Evolutionary conservation across 2,888 invertebrate species (phyloP).

Genomic region (Vesta saturnalis): DNA sequence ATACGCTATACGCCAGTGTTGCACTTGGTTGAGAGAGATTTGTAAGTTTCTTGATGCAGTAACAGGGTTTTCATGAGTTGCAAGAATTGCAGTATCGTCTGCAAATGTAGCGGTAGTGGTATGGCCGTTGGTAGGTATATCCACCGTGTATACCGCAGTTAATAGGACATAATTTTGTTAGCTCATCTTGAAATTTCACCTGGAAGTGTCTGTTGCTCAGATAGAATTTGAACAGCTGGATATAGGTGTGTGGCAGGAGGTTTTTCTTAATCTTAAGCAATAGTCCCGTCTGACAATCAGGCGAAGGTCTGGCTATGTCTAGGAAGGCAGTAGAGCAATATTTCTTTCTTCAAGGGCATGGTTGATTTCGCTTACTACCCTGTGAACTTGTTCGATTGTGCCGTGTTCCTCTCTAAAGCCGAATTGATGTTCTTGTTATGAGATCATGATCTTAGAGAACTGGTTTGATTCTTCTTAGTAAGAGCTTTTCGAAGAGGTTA

Average conservation of each 20-base stretch:
- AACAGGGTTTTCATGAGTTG: no score
- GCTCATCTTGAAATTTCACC: slow-evolving; percentile 14
- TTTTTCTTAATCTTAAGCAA: neutral
- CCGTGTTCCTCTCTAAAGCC: slow-evolving; percentile 31
- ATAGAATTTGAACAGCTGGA: no score
- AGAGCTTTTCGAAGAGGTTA: neutral
- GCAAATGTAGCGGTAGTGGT: slow-evolving; percentile 19
- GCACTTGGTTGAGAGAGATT: slow-evolving; percentile 29
- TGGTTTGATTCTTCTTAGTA: neutral
- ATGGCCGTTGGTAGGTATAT: slow-evolving; percentile 41
- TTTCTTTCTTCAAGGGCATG: slow-evolving; percentile 31
- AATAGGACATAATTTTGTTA: slow-evolving; percentile 25
- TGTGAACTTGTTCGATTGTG: slow-evolving; percentile 40
- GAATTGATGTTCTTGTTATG: neutral
- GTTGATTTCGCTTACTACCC: slow-evolving; percentile 34
- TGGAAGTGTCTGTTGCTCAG: slow-evolving; percentile 26
- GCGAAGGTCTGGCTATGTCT: slow-evolving; percentile 47
- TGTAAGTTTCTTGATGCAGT: no score
- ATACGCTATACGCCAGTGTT: no score
- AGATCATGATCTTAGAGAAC: neutral
- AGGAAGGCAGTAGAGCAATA: slow-evolving; percentile 43
- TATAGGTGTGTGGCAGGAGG: neutral
- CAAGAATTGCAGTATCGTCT: no score
- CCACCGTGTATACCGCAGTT: slow-evolving; percentile 41
- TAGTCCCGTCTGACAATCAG: slow-evolving; percentile 43